phyloP scores from a whole-genome alignment of 2,797 vertebrate species.

The Zalophus californianus region DNA sequence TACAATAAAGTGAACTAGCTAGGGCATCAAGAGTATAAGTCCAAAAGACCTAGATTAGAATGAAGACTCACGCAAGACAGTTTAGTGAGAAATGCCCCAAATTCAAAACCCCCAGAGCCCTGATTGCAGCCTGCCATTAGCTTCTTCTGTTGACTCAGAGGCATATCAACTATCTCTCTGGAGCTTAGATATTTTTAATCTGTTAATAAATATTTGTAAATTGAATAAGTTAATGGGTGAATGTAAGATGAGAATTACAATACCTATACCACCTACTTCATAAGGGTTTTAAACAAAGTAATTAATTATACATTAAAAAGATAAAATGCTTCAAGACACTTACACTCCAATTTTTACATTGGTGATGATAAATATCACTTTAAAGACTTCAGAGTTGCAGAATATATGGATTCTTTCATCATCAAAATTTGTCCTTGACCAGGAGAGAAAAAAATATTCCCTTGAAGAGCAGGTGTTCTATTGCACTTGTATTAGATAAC shows the following conservation, averaged over 20 bases:
- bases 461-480: slow-evolving; percentile 51
- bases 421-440: slow-evolving; percentile 68
- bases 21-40: not conserved
- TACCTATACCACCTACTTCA: slow-evolving; percentile 57
- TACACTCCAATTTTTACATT: slow-evolving; percentile 56
- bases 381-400: slow-evolving; percentile 31
- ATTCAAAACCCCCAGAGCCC: not conserved
- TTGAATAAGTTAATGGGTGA: not conserved
- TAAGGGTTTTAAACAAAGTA: slow-evolving; percentile 65
- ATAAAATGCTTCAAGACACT: slow-evolving; percentile 69
- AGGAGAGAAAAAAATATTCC: slow-evolving; percentile 35
- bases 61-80: not conserved
- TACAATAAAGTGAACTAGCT: slow-evolving; percentile 18
- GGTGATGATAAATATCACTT: slow-evolving; percentile 65
- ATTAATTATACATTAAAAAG: slow-evolving; percentile 69
- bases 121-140: not conserved
- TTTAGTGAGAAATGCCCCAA: slow-evolving; percentile 25
- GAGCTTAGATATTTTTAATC: not conserved
- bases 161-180: not conserved
- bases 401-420: slow-evolving; percentile 53
- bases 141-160: not conserved
- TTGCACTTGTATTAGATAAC: slow-evolving; percentile 66
- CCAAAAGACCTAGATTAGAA: not conserved
- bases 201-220: slow-evolving; percentile 60
- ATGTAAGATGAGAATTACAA: slow-evolving; percentile 30